A percentile compares a stretch with the other conserved stretches of the same genome.
Conservation (phyloP, 2,113 vertebrate genomes). For the Eonycteris spelaea region DNA sequence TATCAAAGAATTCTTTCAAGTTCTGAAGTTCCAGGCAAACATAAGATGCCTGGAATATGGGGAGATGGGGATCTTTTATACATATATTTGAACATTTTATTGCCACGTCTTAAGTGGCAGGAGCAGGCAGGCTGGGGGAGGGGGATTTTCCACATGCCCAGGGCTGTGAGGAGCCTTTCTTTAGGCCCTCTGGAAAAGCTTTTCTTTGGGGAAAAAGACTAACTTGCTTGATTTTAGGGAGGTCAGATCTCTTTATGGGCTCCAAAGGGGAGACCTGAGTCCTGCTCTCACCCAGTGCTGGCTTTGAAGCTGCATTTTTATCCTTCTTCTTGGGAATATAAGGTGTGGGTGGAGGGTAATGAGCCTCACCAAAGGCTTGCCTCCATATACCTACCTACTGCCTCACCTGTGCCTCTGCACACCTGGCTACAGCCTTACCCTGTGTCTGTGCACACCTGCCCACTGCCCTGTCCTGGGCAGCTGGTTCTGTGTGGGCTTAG, state of each 20-base stretch:
- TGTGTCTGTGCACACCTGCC: not conserved
- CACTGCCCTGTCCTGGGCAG: not conserved
- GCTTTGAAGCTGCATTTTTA: not conserved
- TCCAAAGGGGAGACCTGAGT: not conserved
- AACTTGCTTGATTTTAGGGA: not conserved
- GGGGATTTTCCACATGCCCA: accelerated
- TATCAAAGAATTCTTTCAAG: slow-evolving; percentile 69
- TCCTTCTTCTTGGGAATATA: not conserved
- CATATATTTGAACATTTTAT: not conserved
- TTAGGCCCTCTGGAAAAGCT: not conserved
- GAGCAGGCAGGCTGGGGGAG: not conserved
- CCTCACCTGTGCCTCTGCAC: not conserved
- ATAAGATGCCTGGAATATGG: slow-evolving; percentile 41
- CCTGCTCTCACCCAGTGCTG: not conserved
- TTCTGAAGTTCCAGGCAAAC: slow-evolving; percentile 51
- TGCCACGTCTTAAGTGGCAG: not conserved
- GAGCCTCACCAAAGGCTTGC: not conserved
- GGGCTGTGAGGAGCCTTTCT: not conserved
- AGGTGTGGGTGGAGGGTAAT: not conserved
- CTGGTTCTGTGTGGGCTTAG: not conserved
- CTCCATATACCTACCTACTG: not conserved
- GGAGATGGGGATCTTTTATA: not conserved
- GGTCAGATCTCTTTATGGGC: not conserved
- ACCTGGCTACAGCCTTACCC: not conserved
- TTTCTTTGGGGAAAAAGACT: not conserved